A percentile compares a stretch with the other conserved stretches of the same genome.
These are phyloP conservation scores for Erpornis zantholeuca DNA, from an alignment of 2,113 vertebrate species.

Conservation along the genomic window DNA sequence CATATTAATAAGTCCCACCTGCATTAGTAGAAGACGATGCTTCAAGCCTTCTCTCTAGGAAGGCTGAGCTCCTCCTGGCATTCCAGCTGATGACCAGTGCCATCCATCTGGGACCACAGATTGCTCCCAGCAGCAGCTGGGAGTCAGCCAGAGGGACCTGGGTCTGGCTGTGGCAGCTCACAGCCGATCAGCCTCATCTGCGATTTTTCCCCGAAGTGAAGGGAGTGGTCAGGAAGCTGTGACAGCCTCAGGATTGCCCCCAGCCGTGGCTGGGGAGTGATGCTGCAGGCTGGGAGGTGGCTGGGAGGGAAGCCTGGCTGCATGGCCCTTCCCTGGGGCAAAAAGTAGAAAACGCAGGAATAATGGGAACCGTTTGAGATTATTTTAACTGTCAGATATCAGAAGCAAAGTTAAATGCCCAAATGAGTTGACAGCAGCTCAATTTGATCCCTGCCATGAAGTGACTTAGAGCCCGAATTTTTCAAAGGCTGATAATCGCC, in stretches of 20 bases:
- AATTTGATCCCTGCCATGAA: conserved; percentile 46
- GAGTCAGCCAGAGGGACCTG: fast-evolving
- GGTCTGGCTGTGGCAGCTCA: not conserved
- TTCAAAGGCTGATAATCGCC: conserved; percentile 66
- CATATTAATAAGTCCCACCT: not conserved
- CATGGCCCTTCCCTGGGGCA: not conserved
- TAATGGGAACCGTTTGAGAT: not conserved
- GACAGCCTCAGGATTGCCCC: not conserved
- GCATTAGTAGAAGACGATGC: not conserved
- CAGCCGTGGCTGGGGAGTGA: fast-evolving
- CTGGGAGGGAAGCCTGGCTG: not conserved
- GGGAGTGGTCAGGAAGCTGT: not conserved
- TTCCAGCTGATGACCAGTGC: not conserved
- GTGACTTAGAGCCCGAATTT: not conserved
- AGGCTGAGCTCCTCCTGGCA: not conserved
- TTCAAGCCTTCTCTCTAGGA: not conserved
- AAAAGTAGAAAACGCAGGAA: not conserved
- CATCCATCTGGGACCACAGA: not conserved
- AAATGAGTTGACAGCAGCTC: conserved; percentile 21
- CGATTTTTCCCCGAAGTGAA: not conserved
- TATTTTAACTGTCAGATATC: not conserved
- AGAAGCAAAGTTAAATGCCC: conserved; percentile 45
- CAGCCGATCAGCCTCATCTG: not conserved
- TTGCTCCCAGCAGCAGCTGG: not conserved
- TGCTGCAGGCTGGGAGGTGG: not conserved